Evolutionary conservation across 2,797 vertebrate genomes (phyloP).

Genomic region (Danio choprae): DNA sequence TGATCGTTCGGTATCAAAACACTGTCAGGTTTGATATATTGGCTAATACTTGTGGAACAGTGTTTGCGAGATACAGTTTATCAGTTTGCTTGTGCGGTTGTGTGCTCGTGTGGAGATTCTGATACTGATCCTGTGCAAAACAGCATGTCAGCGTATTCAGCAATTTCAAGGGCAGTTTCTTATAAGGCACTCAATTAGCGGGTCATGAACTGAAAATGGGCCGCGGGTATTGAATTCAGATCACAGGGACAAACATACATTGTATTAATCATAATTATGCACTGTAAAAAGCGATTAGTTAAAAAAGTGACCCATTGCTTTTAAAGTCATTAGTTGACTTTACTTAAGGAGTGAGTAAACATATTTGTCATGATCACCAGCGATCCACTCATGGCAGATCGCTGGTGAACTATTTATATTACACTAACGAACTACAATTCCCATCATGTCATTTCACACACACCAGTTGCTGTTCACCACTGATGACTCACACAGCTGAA

Average conservation of each 20-base stretch:
- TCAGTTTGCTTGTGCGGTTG: background rate
- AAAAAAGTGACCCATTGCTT: too few species aligned
- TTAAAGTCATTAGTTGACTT: too few species aligned
- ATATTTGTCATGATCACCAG: too few species aligned
- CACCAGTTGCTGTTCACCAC: too few species aligned
- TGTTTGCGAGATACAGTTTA: constrained; percentile 22
- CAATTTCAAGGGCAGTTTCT: background rate
- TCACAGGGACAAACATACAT: background rate
- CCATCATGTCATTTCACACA: too few species aligned
- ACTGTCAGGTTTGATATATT: constrained; percentile 29
- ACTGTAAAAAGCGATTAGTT: too few species aligned
- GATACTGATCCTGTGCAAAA: background rate
- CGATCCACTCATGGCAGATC: too few species aligned
- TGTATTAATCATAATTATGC: background rate
- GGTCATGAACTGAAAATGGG: background rate
- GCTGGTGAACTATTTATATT: too few species aligned
- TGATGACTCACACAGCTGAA: too few species aligned
- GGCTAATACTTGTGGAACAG: constrained; percentile 1
- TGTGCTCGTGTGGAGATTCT: constrained; percentile 1
- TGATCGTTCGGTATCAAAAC: constrained; percentile 9
- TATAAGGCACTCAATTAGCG: background rate
- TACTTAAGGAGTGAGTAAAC: too few species aligned
- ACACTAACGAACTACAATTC: too few species aligned
- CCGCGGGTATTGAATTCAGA: background rate
- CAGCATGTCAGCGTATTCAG: background rate